Base-by-base conservation (phyloP, 2,113 vertebrate genomes). In the Vicugna pacos region DNA sequence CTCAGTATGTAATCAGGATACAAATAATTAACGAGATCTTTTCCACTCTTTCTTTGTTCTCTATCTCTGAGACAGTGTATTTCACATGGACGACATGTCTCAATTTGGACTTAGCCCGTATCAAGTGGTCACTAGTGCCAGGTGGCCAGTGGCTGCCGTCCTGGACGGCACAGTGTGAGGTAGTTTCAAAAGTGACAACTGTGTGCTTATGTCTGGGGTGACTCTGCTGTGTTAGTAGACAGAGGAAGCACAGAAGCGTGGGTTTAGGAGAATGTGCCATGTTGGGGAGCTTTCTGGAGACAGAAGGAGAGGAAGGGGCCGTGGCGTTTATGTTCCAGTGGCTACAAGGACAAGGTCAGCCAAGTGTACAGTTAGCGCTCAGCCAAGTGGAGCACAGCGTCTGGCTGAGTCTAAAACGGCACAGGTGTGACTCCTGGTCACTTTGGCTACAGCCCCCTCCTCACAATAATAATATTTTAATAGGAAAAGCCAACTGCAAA, bases 321-420 rank as follows among this genome's bases (percentile, higher is more conserved):
- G n/a, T 2, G 42, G 91, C 2, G 0, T 32, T 56, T 48, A 8
- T 67, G 89, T 89, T 83, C 79, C 1, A 69, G 90, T 56, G 13
- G 24, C 89, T 48, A 14, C 0, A 9, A 93, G 56, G 80, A 77
- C 93, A 95, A 94, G 97, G 97, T 89, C 95, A 70, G 95, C 97
- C 95, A 96, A 95, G 75, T 35, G 35, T 20, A 62, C 80, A 28
- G 89, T 93, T 15, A 93, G 94, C 1, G 2, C 94, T 48, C 90
- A 76, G 97, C 96, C 97, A 94, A 94, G 91, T 28, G 72, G 91
- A 91, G 76, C 87, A 52, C 77, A 6, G 65, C 82, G 94, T 26
- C 85, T 96, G 97, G 96, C 94, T 32, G 83, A 28, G 62, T 4
- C 62, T 22, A 11, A 2, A 5, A 17, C 1, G 0, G 75, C 94